Evolutionary conservation across 2,113 vertebrate species (phyloP), one percentile per base, ranked within the genome.

Genomic region (Phodopus roborovskii): DNA sequence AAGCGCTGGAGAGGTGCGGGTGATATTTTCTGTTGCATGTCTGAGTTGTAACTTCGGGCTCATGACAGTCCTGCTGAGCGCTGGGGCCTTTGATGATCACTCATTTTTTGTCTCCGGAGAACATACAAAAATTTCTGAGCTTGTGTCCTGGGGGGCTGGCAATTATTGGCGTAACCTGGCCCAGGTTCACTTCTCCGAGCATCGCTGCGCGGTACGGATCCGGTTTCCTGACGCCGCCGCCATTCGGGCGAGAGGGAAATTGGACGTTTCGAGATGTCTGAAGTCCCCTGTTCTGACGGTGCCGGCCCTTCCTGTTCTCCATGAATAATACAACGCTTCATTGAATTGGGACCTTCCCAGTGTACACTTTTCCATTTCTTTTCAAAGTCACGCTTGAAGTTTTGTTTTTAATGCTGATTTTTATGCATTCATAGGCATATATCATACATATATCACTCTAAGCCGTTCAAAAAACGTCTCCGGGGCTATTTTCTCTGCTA

Each of bases 21-120:
- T 97, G 98, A 98, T 98, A 98, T 98, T 99, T 99, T 99, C 99
- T 98, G 98, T 98, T 98, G 99, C 99, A 99, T 99, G 99, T 99
- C 99, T 99, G 98, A 99, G 99, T 99, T 99, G 99, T 99, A 99
- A 99, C 99, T 99, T 99, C 99, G 99, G 99, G 99, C 99, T 98
- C 97, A 98, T 99, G 99, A 99, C 99, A 99, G 99, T 99, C 99
- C 99, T 99, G 99, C 99, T 99, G 99, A 98, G 99, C 97, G 97
- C 98, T 94, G 97, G 98, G 98, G 98, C 99, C 99, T 99, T 99
- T 99, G 99, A 99, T 99, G 99, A 99, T 99, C 98, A 98, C 98
- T 99, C 98, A 97, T 98, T 98, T 87, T 98, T 98, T 98, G 99
- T 99, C 99, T 99, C 98, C 98, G 93, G 99, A 99, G 99, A 99